Base-by-base conservation (phyloP, 2,888 invertebrate species). In the Criorhina ranunculi region DNA sequence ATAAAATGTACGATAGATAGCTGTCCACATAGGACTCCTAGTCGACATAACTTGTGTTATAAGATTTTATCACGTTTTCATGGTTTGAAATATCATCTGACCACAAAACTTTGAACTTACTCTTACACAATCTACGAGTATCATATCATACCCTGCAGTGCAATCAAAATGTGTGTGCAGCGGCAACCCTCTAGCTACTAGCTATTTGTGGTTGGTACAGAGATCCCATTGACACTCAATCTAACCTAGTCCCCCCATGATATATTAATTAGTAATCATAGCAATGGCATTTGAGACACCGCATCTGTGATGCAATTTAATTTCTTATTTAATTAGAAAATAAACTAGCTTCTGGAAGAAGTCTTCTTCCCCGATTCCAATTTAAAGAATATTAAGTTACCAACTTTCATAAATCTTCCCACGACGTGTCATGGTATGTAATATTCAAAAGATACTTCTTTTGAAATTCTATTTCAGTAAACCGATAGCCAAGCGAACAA, bases 321-420 rank as follows among this genome's bases (percentile, higher is more conserved):
- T 66, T 66, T 37, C 15, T 29, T 51, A 37, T 66, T 51, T 15
- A 66, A 66, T 66, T 66, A 64, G 24, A 59, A 24, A 59, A 12
- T 59, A 40, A 60, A 24, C 5, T 37, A n/a, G 9, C 51, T 37
- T 49, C 37, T 15, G 64, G 8, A 37, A 51, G 49, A n/a, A n/a
- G n/a, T n/a, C n/a, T n/a, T 24, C 17, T 19, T 15, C 9, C 9
- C 12, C 5, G 7, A 5, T 6, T 15, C n/a, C 11, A 19, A 42
- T 19, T 12, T 7, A n/a, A 19, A 9, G 11, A 51, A 12, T 66
- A 66, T 42, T 17, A 17, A 44, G 31, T 55, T 42, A 31, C 53
- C n/a, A 24, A 40, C 29, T 3, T 40, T 42, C 29, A 59, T 53
- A 40, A 51, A 37, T 37, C 12, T 4, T 8, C 5, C 12, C 11